phyloP scores from a whole-genome alignment of 2,888 invertebrate species.

The Amblyjoppa proteus region DNA sequence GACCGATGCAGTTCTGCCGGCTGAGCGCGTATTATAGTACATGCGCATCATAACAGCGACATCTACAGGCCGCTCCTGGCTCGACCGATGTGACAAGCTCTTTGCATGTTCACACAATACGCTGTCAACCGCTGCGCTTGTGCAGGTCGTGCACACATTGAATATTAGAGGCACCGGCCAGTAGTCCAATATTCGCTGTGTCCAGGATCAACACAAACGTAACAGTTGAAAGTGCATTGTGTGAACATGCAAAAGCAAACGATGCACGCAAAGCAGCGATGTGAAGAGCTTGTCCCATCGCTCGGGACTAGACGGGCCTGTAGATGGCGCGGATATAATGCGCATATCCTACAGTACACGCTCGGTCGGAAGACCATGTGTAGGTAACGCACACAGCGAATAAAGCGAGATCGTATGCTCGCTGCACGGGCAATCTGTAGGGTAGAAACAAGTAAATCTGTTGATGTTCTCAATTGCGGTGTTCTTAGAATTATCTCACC shows the following conservation, averaged over 20 bases:
- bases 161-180: not conserved
- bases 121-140: not conserved
- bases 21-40: not conserved
- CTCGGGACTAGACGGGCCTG: not conserved
- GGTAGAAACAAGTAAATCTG: no score
- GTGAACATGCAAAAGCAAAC: not conserved
- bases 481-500: no score
- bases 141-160: not conserved
- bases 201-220: not conserved
- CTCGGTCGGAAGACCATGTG: not conserved
- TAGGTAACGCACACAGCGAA: not conserved
- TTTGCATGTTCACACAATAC: not conserved
- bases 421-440: no score
- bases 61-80: not conserved
- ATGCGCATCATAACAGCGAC: not conserved
- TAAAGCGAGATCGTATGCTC: no score
- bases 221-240: not conserved
- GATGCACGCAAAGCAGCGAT: not conserved
- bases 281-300: not conserved
- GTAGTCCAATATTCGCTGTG: not conserved
- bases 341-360: not conserved
- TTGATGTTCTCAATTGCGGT: no score
- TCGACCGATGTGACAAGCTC: not conserved
- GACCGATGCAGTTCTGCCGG: not conserved
- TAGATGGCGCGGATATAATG: not conserved